Conservation (phyloP, 2,888 invertebrate species). For the Emmelina monodactyla region DNA sequence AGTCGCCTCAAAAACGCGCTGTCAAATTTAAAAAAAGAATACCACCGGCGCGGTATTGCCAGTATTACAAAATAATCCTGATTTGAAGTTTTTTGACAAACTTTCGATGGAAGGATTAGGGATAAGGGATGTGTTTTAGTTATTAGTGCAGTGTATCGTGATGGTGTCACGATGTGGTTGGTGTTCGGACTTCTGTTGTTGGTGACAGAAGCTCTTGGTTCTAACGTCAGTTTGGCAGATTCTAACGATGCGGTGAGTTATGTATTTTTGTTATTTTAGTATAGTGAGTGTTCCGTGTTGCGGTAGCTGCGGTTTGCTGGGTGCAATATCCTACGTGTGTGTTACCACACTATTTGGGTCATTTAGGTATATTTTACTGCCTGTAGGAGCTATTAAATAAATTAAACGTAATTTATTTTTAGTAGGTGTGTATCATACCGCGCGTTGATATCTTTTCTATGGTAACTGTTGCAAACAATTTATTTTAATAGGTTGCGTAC, state of each 20-base stretch:
- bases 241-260: constrained; percentile 37
- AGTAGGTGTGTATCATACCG: too few species aligned
- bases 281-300: neutral
- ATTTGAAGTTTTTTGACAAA: neutral
- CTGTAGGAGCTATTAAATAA: too few species aligned
- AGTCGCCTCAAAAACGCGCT: constrained; percentile 25
- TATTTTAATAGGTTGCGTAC: too few species aligned
- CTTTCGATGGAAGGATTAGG: neutral
- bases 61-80: neutral
- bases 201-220: constrained; percentile 32
- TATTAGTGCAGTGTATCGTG: constrained; percentile 25
- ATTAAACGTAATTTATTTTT: too few species aligned
- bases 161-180: constrained; percentile 49
- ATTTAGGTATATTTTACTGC: too few species aligned
- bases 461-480: too few species aligned
- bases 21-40: neutral
- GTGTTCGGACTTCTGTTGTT: constrained; percentile 39
- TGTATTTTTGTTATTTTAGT: neutral
- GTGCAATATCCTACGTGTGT: too few species aligned
- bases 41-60: constrained; percentile 1
- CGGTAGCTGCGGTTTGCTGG: neutral
- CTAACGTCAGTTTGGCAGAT: constrained; percentile 33
- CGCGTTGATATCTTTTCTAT: too few species aligned
- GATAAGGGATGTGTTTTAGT: constrained; percentile 8
- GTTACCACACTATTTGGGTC: too few species aligned